A percentile compares a stretch with the other conserved stretches of the same genome.
Conservation (phyloP, 1,140 invertebrate species). For the Heliconius himera region DNA sequence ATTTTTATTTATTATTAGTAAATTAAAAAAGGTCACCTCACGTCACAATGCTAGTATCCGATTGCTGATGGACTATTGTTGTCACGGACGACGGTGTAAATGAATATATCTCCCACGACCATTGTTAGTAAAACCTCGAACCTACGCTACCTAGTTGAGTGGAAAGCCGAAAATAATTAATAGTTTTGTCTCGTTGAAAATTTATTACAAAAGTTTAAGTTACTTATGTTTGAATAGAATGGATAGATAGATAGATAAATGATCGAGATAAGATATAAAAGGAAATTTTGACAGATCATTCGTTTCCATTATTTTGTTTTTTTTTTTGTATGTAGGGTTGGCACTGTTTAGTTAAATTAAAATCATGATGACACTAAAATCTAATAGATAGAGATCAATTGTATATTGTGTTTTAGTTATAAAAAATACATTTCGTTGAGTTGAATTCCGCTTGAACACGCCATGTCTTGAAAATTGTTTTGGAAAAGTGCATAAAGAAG, state of each 20-base stretch:
- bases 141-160: constrained; percentile 38
- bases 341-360: too few relatives aligned
- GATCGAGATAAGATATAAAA: neutral
- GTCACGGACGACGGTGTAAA: constrained; percentile 22
- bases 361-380: too few relatives aligned
- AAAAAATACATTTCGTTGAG: too few relatives aligned
- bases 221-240: neutral
- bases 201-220: neutral
- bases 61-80: constrained; percentile 41
- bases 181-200: neutral
- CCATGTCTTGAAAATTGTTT: too few relatives aligned
- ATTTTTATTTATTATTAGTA: neutral
- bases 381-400: too few relatives aligned
- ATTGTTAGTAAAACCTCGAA: constrained; percentile 49
- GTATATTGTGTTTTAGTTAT: too few relatives aligned
- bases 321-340: too few relatives aligned
- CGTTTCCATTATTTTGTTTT: neutral
- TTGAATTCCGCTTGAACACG: too few relatives aligned
- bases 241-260: neutral
- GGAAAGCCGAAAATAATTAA: constrained; percentile 12
- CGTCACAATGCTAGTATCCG: constrained; percentile 24
- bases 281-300: neutral
- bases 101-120: constrained; percentile 48
- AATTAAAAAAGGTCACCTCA: constrained; percentile 18
- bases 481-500: too few relatives aligned